A percentile compares a stretch with the other conserved stretches of the same genome.
Evolutionary conservation across 2,888 invertebrate genomes (phyloP).

Genomic region (Amaurobius ferox): DNA sequence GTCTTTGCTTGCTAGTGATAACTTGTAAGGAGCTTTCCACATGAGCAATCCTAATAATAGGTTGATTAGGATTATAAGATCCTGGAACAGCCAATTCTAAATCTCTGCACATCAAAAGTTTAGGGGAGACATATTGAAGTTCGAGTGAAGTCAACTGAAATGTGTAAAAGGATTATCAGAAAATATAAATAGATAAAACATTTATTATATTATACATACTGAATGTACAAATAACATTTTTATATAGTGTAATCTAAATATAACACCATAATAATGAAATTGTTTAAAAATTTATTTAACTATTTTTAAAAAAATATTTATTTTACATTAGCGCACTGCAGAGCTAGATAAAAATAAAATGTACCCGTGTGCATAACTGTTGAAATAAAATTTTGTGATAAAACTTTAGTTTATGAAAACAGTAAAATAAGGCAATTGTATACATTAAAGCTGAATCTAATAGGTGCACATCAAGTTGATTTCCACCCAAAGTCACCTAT

Average conservation of each 20-base stretch:
- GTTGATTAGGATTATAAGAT: constrained; percentile 95
- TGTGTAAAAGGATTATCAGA: background rate
- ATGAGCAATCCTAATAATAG: constrained; percentile 90
- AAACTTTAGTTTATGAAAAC: no score
- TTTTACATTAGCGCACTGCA: no score
- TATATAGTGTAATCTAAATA: no score
- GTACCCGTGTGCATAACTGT: no score
- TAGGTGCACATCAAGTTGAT: no score
- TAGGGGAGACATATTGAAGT: constrained; percentile 96
- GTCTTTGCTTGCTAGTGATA: constrained; percentile 98
- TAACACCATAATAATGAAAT: background rate
- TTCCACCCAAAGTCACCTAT: no score
- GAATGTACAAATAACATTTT: no score
- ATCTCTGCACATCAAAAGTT: constrained; percentile 91
- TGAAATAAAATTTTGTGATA: no score
- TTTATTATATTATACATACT: background rate
- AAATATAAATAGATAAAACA: background rate
- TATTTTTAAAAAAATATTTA: background rate
- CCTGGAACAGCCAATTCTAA: constrained; percentile 98
- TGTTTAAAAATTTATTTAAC: background rate
- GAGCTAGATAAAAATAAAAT: no score
- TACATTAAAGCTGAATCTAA: no score
- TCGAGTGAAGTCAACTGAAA: constrained; percentile 89
- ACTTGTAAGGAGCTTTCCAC: constrained; percentile 95
- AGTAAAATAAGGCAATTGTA: no score